Evolutionary conservation across 2,113 vertebrate species (phyloP).

Genomic region (Neotoma lepida): DNA sequence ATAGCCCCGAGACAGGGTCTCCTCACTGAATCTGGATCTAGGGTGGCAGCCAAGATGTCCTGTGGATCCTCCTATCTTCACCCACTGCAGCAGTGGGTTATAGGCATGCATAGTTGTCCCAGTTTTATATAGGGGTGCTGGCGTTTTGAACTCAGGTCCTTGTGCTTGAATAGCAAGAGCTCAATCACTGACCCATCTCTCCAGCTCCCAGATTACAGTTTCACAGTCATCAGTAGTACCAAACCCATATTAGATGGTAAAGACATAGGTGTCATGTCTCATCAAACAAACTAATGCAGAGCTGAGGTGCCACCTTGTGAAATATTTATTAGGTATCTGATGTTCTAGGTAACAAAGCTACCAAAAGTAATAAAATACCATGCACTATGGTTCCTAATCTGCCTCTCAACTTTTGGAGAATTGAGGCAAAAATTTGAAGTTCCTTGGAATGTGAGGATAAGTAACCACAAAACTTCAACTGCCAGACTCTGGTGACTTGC

Average conservation of each 20-base stretch:
- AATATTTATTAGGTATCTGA: neutral
- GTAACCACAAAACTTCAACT: slow-evolving; percentile 69
- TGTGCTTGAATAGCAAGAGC: neutral
- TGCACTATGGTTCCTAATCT: neutral
- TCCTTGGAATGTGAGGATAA: neutral
- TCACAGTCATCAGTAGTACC: neutral
- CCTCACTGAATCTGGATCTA: neutral
- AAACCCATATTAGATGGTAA: neutral
- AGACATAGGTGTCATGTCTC: neutral
- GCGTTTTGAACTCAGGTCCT: neutral
- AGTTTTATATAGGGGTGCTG: neutral
- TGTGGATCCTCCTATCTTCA: neutral
- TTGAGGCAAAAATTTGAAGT: neutral
- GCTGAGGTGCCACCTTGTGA: neutral
- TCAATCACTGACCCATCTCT: neutral
- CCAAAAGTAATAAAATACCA: neutral
- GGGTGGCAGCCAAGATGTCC: neutral
- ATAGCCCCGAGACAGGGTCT: neutral
- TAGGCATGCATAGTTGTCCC: neutral
- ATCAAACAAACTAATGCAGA: neutral
- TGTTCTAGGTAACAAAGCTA: neutral
- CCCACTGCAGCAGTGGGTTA: neutral
- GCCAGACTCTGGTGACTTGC: slow-evolving; percentile 60
- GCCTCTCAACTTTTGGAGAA: neutral
- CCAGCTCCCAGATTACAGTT: neutral